phyloP scores from a whole-genome alignment of 1,140 invertebrate species.

The Steinernema khuongi region DNA sequence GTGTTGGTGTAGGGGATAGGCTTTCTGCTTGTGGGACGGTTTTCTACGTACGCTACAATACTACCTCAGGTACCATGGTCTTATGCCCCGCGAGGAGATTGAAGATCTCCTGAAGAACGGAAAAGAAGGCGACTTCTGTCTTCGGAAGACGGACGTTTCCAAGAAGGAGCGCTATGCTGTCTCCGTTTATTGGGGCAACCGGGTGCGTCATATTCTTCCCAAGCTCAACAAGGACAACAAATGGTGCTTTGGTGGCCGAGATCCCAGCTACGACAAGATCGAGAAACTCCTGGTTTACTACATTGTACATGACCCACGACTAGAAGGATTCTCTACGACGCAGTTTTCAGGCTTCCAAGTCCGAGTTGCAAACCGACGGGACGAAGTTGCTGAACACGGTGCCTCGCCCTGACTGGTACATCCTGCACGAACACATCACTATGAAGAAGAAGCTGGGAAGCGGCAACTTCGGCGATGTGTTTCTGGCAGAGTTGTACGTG shows the following conservation, averaged over 20 bases:
- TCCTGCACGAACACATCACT: constrained; percentile 24
- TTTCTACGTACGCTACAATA: no score
- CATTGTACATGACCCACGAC: constrained; percentile 16
- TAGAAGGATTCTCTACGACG: neutral
- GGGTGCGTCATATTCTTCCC: constrained; percentile 20
- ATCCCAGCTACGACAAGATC: constrained; percentile 18
- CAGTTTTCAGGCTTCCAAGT: constrained; percentile 24
- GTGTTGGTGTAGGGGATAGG: neutral
- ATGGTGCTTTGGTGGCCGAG: neutral
- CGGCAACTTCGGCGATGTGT: constrained; percentile 31
- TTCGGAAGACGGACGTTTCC: constrained; percentile 35
- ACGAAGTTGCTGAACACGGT: constrained; percentile 32
- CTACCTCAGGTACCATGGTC: constrained; percentile 24
- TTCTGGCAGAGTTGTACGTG: constrained; percentile 14
- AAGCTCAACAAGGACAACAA: constrained; percentile 22
- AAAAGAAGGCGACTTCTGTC: constrained; percentile 38
- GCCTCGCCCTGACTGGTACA: constrained; percentile 22
- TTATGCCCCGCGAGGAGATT: constrained; percentile 41
- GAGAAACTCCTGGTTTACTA: constrained; percentile 20
- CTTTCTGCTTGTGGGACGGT: no score
- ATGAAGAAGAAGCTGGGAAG: constrained; percentile 25
- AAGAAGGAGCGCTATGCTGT: constrained; percentile 20
- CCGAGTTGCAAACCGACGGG: constrained; percentile 17
- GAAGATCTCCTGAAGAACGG: constrained; percentile 35
- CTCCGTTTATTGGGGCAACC: constrained; percentile 17